Conservation (phyloP, 2,797 vertebrate genomes). For the Notoglanidium macrostoma region DNA sequence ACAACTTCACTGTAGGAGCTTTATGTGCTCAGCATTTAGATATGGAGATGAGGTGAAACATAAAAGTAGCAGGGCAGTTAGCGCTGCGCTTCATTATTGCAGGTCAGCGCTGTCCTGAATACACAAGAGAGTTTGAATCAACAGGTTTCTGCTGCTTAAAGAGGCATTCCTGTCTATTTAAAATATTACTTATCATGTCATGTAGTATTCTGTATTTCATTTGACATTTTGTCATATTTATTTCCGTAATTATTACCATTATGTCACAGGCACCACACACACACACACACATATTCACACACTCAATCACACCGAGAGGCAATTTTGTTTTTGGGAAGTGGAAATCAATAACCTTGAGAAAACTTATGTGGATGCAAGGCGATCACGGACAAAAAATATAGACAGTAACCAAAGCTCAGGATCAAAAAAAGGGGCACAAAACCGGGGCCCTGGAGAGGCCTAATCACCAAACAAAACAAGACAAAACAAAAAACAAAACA, state of each 20-base stretch:
- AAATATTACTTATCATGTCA: not conserved
- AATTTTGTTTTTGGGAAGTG: not conserved
- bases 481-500: not conserved
- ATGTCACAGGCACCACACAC: not conserved
- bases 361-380: no score
- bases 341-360: not conserved
- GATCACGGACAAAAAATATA: not conserved
- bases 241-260: not conserved
- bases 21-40: conserved; percentile 47
- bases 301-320: not conserved
- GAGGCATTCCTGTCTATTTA: not conserved
- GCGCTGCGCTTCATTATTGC: conserved; percentile 27
- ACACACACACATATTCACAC: not conserved
- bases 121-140: conserved; percentile 2
- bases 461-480: not conserved
- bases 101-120: conserved; percentile 4
- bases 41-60: conserved; percentile 36
- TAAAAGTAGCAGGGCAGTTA: conserved; percentile 35
- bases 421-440: not conserved
- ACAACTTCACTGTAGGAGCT: conserved; percentile 52
- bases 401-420: not conserved
- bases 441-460: not conserved
- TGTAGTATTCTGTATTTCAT: not conserved
- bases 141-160: conserved; percentile 6
- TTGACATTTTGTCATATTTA: not conserved